Percentiles rank a stretch among this genome's conserved stretches.
Evolutionary conservation across 2,113 vertebrate species (phyloP).

Genomic region (Paratilapia polleni): DNA sequence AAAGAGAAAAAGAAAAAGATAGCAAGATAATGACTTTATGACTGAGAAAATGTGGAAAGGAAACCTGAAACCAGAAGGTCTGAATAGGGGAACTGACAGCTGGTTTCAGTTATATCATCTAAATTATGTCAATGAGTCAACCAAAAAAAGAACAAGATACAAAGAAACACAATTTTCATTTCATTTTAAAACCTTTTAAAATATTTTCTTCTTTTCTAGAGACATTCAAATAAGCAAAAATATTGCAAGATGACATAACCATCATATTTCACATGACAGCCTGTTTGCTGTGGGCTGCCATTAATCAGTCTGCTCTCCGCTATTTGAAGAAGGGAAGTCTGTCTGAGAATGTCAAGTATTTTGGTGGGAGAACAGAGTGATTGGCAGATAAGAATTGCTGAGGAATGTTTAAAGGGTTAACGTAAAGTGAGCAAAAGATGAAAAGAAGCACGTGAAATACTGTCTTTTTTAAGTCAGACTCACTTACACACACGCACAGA

Average conservation of each 20-base stretch:
- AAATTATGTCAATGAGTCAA: neutral
- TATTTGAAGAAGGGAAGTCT: neutral
- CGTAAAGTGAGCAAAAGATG: neutral
- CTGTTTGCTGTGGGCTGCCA: conserved; percentile 18
- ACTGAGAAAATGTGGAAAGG: neutral
- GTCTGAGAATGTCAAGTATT: conserved; percentile 53
- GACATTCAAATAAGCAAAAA: neutral
- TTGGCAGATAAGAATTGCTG: conserved; percentile 20
- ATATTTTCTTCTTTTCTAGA: neutral
- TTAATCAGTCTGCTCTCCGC: conserved; percentile 21
- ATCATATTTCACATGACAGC: conserved; percentile 10
- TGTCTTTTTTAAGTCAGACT: neutral
- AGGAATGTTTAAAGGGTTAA: neutral
- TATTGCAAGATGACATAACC: neutral
- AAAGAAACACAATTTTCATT: neutral
- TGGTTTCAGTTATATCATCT: neutral
- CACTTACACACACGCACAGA: neutral
- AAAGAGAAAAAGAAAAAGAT: neutral
- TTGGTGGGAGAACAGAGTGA: conserved; percentile 7
- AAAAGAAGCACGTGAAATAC: neutral
- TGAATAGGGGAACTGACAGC: neutral
- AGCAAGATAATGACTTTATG: neutral
- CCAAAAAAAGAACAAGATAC: accelerated
- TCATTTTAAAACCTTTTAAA: neutral
- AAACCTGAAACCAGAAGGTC: neutral